Base-by-base conservation (phyloP, 2,113 vertebrate species). In the Aptenodytes patagonicus region DNA sequence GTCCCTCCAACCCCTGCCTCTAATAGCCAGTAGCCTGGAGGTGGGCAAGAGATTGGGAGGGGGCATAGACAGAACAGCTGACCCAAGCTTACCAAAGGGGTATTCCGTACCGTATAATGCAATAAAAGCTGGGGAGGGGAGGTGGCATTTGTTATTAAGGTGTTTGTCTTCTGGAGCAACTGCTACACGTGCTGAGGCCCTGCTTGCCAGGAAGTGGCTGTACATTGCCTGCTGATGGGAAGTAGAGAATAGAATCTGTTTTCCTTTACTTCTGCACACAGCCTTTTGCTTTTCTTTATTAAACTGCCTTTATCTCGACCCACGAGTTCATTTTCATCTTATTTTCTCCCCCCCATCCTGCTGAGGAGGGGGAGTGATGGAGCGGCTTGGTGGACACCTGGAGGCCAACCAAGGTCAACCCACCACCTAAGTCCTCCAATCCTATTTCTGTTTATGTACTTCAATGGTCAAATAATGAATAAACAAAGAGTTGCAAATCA, bases 361-460 rank as follows among this genome's bases (percentile, higher is more conserved):
- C n/a, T 54, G 47, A 54, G 40, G 46, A 66, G 2, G 10, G 4
- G 12, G 36, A 54, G 18, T 73, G 36, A 57, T 28, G 40, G 61
- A 55, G 20, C 2, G 2, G 20, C 36, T 61, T 79, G 22, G 32
- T 75, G 28, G 49, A 61, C 20, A 80, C 11, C 7, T 44, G 24
- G 15, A 68, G 21, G 36, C 49, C 44, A 28, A 0, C 32, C 6
- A 60, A 51, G 19, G 19, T 80, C 42, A 87, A 44, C 42, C 13
- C 5, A 11, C 29, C 2, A 6, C 1, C 0, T 34, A 57, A 61
- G 4, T 82, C 54, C 26, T 81, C n/a, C n/a, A 42, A 5, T 64
- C 22, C 13, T 68, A 0, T 76, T 83, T 87, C 49, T 85, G 0
- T 58, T 34, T 49, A 2, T 61, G 15, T 68, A 31, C 13, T 68